Conservation (phyloP, 2,888 invertebrate species). For the Tiphia femorata region DNA sequence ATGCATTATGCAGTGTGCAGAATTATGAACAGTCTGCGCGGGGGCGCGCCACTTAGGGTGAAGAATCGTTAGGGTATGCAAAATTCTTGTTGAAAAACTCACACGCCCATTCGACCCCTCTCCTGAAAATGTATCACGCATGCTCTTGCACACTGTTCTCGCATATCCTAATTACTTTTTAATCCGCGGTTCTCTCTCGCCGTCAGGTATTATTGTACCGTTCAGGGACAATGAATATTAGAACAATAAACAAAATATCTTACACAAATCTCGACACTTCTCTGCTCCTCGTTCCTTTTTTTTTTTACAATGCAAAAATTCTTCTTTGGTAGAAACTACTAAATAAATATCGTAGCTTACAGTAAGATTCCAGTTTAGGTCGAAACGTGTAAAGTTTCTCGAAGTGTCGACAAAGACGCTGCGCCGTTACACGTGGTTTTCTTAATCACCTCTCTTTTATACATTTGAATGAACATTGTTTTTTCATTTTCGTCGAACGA, state of each 20-base stretch:
- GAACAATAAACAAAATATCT: constrained; percentile 40
- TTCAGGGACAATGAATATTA: constrained; percentile 10
- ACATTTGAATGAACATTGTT: no score
- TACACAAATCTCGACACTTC: constrained; percentile 45
- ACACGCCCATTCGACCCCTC: constrained; percentile 9
- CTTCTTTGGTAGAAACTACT: constrained; percentile 68
- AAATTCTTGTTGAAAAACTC: neutral
- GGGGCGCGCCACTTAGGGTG: neutral
- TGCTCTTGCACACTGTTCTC: no score
- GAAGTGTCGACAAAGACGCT: constrained; percentile 2
- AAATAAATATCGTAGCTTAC: constrained; percentile 65
- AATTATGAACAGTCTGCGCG: constrained; percentile 17
- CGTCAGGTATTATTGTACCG: neutral
- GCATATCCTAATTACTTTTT: no score
- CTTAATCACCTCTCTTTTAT: neutral
- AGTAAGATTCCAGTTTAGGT: constrained; percentile 37
- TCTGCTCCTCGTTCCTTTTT: constrained; percentile 5
- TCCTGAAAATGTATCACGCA: no score
- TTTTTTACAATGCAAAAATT: constrained; percentile 57
- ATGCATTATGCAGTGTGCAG: constrained; percentile 42
- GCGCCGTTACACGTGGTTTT: neutral
- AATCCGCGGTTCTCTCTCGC: no score
- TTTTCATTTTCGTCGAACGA: no score
- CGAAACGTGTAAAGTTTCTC: constrained; percentile 21
- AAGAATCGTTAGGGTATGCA: constrained; percentile 6